Evolutionary conservation across 2,113 vertebrate genomes (phyloP), one percentile per base, ranked within the genome.

Genomic region (Trinectes maculatus): DNA sequence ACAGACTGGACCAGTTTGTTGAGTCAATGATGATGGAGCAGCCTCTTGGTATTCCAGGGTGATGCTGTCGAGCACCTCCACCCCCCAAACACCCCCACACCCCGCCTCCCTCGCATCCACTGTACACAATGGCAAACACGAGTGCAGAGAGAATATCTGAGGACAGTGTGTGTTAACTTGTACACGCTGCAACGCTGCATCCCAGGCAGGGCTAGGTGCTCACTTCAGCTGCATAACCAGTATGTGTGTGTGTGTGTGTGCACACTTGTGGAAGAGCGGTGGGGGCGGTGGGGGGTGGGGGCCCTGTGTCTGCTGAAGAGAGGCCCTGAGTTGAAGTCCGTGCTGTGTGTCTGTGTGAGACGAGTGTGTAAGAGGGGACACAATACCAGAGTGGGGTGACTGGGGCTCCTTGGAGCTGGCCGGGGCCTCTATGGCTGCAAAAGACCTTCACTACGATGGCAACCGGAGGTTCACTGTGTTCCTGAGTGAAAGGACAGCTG

Each of bases 391-490:
- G 88, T 82, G 86, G 89, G 84, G 87, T 90, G 91, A 91, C 87
- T 73, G 75, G 70, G 78, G 89, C 80, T 92, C 91, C 89, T 89
- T 90, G 90, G 92, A 91, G 91, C 89, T 89, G 88, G 87, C 90
- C 42, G 67, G n/a, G 84, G 78, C 87, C 85, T 91, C 87, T 90
- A 90, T 87, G 89, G 87, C 89, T 90, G 86, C 88, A 81, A 92
- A 91, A 86, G 84, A 89, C 89, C 88, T 87, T 90, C 89, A 89
- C 90, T 90, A 89, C 87, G 91, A 93, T 92, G 92, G 92, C 91
- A 93, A 93, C 92, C 91, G 93, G 93, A 93, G 92, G 93, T 93
- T 93, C 93, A 88, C 82, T 92, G 83, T 93, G 92, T 94, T 91
- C 91, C 91, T 91, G 79, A 90, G 90, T 91, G 86, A 92, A 93